Conservation (phyloP, 2,797 vertebrate genomes). For the Propithecus perrieri region DNA sequence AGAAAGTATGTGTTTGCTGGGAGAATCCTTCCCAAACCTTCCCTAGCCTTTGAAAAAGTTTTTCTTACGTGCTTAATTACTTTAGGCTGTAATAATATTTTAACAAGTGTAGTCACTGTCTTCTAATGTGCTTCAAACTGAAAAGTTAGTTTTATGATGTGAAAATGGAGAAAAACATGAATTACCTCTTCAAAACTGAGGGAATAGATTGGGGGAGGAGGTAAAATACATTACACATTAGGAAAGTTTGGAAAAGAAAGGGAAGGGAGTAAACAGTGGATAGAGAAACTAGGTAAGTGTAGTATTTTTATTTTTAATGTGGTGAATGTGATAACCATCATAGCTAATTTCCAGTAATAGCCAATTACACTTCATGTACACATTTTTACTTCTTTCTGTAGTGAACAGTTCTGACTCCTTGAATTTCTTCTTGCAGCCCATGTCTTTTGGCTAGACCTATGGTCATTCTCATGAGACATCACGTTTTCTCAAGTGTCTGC, state of each 20-base stretch:
- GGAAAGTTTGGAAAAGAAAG: neutral
- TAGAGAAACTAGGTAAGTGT: neutral
- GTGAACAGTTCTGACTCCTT: conserved; percentile 42
- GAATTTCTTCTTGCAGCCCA: conserved; percentile 59
- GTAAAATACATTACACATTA: neutral
- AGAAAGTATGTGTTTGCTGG: neutral
- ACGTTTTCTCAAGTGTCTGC: conserved; percentile 48
- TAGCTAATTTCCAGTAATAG: neutral
- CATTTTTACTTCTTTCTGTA: neutral
- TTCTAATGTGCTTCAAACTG: conserved; percentile 17
- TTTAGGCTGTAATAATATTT: conserved; percentile 14
- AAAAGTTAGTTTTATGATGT: conserved; percentile 43
- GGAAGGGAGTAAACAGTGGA: neutral
- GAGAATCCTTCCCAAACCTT: neutral
- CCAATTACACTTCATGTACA: neutral
- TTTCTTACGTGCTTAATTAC: neutral
- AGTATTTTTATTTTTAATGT: neutral
- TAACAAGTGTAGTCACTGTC: neutral
- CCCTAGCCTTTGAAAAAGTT: neutral
- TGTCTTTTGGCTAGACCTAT: conserved; percentile 57
- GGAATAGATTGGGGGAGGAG: neutral
- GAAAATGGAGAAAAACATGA: conserved; percentile 12
- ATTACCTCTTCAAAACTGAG: conserved; percentile 2
- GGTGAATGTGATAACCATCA: neutral
- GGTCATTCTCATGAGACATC: conserved; percentile 26